Percentiles rank a stretch among this genome's conserved stretches.
Evolutionary conservation across 1,140 invertebrate species (phyloP).

Genomic region (Scylla paramamosain): DNA sequence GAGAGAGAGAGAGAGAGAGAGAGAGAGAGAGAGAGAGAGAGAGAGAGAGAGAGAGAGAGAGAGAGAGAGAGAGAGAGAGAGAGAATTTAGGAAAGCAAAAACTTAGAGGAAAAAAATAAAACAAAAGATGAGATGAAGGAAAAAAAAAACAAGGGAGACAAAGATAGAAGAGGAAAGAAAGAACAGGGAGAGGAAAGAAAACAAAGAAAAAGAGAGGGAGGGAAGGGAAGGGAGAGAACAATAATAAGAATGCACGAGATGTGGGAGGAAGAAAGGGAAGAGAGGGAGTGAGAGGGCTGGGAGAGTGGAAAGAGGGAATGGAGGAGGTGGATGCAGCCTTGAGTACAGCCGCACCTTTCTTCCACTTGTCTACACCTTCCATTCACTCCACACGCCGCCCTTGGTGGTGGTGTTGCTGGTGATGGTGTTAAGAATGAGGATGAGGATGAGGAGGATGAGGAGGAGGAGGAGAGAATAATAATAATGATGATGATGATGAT

Average conservation of each 20-base stretch:
- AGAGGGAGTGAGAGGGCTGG: too few species aligned
- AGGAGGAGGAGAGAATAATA: too few species aligned
- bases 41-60: neutral
- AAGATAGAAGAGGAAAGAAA: neutral
- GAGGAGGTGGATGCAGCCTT: too few species aligned
- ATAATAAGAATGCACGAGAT: neutral
- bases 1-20: neutral
- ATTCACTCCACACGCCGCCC: too few species aligned
- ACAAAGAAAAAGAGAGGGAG: neutral
- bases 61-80: neutral
- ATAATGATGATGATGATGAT: too few species aligned
- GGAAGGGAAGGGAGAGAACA: neutral
- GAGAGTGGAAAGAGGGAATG: too few species aligned
- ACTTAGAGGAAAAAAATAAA: neutral
- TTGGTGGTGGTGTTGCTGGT: too few species aligned
- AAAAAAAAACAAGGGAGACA: neutral
- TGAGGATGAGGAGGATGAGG: too few species aligned
- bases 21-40: neutral
- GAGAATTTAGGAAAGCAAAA: neutral
- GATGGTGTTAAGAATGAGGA: too few species aligned
- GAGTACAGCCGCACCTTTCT: too few species aligned
- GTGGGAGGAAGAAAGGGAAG: too few species aligned
- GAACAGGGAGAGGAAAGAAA: neutral
- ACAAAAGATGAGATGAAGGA: neutral
- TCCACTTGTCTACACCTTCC: too few species aligned